Evolutionary conservation across 2,113 vertebrate species (phyloP).

Genomic region (Rattus norvegicus): DNA sequence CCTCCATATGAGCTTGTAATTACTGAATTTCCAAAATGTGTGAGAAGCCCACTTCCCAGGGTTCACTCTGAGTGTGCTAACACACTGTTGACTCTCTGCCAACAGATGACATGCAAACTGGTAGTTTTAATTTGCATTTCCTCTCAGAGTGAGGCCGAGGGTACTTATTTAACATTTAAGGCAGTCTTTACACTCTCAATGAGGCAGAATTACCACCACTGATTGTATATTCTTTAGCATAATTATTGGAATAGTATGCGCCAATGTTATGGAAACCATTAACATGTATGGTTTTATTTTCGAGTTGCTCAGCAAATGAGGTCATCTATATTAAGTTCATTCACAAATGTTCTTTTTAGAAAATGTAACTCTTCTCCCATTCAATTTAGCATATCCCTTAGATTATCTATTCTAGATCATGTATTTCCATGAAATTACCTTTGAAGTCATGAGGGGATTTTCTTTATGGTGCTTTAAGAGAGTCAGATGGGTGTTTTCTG

Average conservation of each 20-base stretch:
- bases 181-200: slow-evolving; percentile 44
- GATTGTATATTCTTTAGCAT: slow-evolving; percentile 53
- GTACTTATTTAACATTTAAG: slow-evolving; percentile 62
- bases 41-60: slow-evolving; percentile 8
- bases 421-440: slow-evolving; percentile 59
- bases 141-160: neutral
- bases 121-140: slow-evolving; percentile 54
- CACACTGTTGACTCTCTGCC: slow-evolving; percentile 51
- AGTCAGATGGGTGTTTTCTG: slow-evolving; percentile 48
- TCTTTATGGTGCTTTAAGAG: slow-evolving; percentile 65
- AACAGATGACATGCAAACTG: neutral
- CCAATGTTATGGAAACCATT: slow-evolving; percentile 52
- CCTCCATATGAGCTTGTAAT: neutral
- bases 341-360: slow-evolving; percentile 64
- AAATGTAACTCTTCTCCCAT: slow-evolving; percentile 28
- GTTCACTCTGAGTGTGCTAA: neutral
- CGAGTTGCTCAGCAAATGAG: slow-evolving; percentile 64
- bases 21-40: neutral
- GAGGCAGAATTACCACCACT: slow-evolving; percentile 56
- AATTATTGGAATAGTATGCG: slow-evolving; percentile 31
- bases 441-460: slow-evolving; percentile 55
- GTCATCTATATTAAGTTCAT: slow-evolving; percentile 68
- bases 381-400: slow-evolving; percentile 62
- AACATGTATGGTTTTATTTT: slow-evolving; percentile 64
- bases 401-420: slow-evolving; percentile 54